phyloP scores from a whole-genome alignment of 2,888 invertebrate genomes.

The Hyposoter dolosus region DNA sequence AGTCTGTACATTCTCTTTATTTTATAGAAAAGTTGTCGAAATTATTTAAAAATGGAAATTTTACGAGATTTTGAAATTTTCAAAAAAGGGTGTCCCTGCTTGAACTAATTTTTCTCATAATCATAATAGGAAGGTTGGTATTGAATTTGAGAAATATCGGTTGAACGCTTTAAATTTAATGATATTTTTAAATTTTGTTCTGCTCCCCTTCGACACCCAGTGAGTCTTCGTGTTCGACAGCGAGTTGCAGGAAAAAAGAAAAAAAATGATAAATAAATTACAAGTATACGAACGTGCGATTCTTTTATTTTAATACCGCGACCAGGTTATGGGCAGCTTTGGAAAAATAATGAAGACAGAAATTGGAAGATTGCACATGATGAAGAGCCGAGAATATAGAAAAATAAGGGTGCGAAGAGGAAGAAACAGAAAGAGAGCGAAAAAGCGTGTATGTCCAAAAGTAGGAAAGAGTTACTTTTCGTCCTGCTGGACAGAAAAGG shows the following conservation, averaged over 20 bases:
- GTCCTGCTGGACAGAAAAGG: conserved; percentile 35
- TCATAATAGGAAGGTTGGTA: no score
- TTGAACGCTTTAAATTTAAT: no score
- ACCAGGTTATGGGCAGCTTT: background rate
- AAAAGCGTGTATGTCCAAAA: background rate
- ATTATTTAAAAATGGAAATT: no score
- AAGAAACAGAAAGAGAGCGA: conserved; percentile 7
- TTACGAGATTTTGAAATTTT: no score
- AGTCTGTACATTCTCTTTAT: no score
- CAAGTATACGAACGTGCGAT: background rate
- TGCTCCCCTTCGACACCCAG: background rate
- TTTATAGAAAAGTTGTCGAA: no score
- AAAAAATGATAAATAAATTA: background rate
- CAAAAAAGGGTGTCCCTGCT: no score
- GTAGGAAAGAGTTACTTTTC: conserved; percentile 20
- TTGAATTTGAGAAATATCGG: no score
- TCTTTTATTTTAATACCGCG: background rate
- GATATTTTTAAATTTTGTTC: background rate
- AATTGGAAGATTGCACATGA: conserved; percentile 53
- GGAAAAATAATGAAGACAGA: conserved; percentile 30
- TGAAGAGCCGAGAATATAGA: conserved; percentile 45
- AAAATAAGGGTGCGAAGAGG: conserved; percentile 46
- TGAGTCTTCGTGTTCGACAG: background rate
- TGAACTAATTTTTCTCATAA: no score
- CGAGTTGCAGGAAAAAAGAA: background rate